Base-by-base conservation (phyloP, 1,140 invertebrate species). In the Leucophenga varia region DNA sequence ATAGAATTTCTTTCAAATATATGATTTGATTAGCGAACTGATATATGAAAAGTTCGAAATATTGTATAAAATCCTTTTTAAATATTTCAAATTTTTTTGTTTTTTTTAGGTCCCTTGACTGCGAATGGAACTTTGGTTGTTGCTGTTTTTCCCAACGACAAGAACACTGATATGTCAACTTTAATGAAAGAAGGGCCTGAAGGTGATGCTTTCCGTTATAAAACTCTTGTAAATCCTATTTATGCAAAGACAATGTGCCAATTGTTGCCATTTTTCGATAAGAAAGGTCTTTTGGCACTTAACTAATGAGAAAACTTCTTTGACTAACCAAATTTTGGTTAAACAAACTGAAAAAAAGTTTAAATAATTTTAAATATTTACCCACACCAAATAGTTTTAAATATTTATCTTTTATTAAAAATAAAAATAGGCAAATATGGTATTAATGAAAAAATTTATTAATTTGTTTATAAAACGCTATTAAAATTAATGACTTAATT, bases 401-500 rank as follows among this genome's bases (percentile, higher is more conserved):
- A n/a, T n/a, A n/a, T n/a, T n/a, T n/a, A n/a, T n/a, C n/a, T n/a
- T n/a, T n/a, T n/a, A n/a, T n/a, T 10, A 25, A 25, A 25, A 25
- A 25, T 6, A 25, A 25, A 25, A 25, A 25, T 6, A 25, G 10
- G 10, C 22, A 25, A 25, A 25, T 6, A 6, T 25, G 22, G 22
- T 25, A 25, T 25, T 25, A 25, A 25, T 5, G 10, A 5, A 25
- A 25, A 25, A 59, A 59, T 57, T 61, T 59, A 44, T 59, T 64
- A 37, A 37, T 37, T 37, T 37, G 35, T 37, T 37, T 17, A 37
- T 37, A 18, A 53, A 55, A 42, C 40, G 51, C 59, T 65, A 67
- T 57, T 67, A 67, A 54, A 67, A 36, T 54, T 67, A 67, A 67
- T 67, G 63, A 67, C 63, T 67, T 67, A 67, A 46, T 18, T 61